A percentile compares a stretch with the other conserved stretches of the same genome.
phyloP scores from a whole-genome alignment of 2,113 vertebrate species.

The Eonycteris spelaea region DNA sequence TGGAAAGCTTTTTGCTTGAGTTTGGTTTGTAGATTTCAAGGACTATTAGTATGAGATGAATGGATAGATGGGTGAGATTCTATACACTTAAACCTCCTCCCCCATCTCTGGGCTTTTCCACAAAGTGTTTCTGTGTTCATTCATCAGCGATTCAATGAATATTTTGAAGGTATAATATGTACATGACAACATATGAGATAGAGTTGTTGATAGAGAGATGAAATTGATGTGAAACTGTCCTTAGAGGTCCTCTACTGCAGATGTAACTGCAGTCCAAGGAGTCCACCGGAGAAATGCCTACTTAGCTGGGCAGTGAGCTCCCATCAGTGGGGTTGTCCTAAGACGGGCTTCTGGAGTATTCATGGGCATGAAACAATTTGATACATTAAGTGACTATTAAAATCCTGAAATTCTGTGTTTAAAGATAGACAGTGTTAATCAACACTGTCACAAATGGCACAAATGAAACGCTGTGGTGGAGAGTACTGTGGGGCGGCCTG shows the following conservation, averaged over 20 bases:
- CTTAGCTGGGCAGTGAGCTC: not conserved
- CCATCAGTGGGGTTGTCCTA: not conserved
- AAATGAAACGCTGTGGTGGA: not conserved
- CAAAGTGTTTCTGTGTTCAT: not conserved
- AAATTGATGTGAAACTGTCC: not conserved
- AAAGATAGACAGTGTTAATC: not conserved
- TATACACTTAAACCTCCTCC: not conserved
- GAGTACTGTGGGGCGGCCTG: not conserved
- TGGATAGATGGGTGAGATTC: not conserved
- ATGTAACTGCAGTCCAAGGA: not conserved
- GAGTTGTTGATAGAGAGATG: not conserved
- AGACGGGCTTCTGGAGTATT: conserved; percentile 5
- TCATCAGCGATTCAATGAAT: not conserved
- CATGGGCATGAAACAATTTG: not conserved
- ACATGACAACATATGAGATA: not conserved
- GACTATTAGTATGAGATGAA: not conserved
- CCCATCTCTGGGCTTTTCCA: not conserved
- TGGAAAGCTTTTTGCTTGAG: not conserved
- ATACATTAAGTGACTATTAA: not conserved
- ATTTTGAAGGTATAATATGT: not conserved
- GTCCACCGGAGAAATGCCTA: not conserved
- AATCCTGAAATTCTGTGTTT: not conserved
- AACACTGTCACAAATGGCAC: not conserved
- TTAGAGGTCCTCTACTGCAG: not conserved
- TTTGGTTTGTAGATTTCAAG: conserved; percentile 1